Conservation (phyloP, 2,113 vertebrate genomes). For the Pygoscelis adeliae region DNA sequence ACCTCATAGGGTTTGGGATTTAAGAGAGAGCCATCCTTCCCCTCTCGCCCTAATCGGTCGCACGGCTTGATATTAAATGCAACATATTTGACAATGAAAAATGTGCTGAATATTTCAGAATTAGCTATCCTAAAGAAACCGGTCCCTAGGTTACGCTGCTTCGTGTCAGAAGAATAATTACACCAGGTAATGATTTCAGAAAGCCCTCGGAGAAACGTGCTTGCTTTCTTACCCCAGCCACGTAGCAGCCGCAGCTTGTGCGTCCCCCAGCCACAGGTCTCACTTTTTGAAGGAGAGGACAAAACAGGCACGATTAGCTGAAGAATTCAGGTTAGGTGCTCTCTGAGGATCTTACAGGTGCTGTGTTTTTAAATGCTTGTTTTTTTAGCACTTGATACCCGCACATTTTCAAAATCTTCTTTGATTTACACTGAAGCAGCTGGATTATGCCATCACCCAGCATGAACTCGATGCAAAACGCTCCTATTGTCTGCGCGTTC, state of each 20-base stretch:
- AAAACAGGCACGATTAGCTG: not conserved
- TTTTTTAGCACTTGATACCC: not conserved
- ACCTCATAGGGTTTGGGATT: not conserved
- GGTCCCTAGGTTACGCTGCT: not conserved
- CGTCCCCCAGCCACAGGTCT: not conserved
- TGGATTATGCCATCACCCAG: not conserved
- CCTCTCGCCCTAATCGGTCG: not conserved
- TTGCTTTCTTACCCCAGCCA: not conserved
- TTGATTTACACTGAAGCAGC: not conserved
- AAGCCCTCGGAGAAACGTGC: not conserved
- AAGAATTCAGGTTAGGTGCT: not conserved
- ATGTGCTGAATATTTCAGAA: not conserved
- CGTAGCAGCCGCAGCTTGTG: not conserved
- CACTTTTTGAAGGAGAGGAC: not conserved
- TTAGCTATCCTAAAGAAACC: not conserved
- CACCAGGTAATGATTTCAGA: not conserved
- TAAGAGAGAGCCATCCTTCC: not conserved
- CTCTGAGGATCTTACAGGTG: not conserved
- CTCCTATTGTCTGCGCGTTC: not conserved
- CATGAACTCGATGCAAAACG: not conserved
- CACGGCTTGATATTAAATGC: not conserved
- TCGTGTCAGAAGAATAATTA: not conserved
- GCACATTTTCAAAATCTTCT: not conserved
- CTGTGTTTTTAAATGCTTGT: not conserved
- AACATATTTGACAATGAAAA: not conserved